Conservation (phyloP, 1,140 invertebrate species). For the Drosophila pseudoananassae region DNA sequence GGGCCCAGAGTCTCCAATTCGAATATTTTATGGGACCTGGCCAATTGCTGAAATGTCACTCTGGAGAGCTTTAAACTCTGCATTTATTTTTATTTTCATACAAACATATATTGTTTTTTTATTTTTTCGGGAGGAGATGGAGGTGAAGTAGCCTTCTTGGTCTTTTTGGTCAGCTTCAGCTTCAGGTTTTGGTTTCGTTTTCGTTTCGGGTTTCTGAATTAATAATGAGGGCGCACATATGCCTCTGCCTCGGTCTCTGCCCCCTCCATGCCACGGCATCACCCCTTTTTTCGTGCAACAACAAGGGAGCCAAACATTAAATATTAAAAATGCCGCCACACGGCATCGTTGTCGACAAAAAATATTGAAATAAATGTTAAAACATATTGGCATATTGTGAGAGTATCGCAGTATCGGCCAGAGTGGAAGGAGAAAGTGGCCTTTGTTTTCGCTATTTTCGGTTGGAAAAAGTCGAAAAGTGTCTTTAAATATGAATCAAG, state of each 20-base stretch:
- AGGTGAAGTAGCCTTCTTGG: conserved; percentile 1
- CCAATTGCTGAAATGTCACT: conserved; percentile 83
- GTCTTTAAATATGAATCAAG: conserved; percentile 73
- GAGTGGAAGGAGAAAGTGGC: background rate
- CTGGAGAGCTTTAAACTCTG: conserved; percentile 77
- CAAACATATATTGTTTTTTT: background rate
- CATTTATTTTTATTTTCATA: conserved; percentile 9
- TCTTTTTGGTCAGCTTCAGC: conserved; percentile 29
- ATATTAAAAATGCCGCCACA: conserved; percentile 79
- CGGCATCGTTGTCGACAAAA: conserved; percentile 57
- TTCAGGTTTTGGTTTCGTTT: conserved; percentile 40
- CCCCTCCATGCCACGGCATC: background rate
- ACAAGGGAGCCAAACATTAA: conserved; percentile 62
- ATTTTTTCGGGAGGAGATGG: background rate
- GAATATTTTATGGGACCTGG: conserved; percentile 76
- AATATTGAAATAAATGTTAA: conserved; percentile 83
- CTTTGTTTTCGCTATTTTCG: conserved; percentile 47
- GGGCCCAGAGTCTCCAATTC: background rate
- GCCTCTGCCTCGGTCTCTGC: conserved; percentile 18
- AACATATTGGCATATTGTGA: conserved; percentile 81
- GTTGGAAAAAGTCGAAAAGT: conserved; percentile 38
- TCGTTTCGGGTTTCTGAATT: conserved; percentile 62
- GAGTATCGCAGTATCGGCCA: no score
- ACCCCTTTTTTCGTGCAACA: conserved; percentile 14
- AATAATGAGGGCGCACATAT: conserved; percentile 75